Base-by-base conservation (phyloP, 2,797 vertebrate species). In the Phrynocephalus guinanensis region DNA sequence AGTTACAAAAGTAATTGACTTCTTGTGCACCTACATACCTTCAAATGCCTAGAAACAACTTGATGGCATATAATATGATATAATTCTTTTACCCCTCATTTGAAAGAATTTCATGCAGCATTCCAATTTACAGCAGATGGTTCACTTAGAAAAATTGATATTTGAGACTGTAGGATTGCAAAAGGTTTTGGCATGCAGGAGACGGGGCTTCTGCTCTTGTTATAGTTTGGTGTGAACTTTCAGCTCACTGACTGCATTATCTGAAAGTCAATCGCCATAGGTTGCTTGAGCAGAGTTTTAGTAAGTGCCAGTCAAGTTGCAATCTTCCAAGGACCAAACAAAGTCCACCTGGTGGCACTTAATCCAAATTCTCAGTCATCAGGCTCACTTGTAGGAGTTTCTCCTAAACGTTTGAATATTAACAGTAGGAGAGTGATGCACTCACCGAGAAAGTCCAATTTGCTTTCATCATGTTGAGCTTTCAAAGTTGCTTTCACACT, bases 401-500 rank as follows among this genome's bases (percentile, higher is more conserved):
- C 71, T 71, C 28, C 38, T 66, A 73, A 75, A 38, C 38, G 68
- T 52, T 50, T 50, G 22, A 78, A 1, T 77, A 60, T 33, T 88
- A 28, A 44, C 44, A 67, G 26, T 38, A 70, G 28, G 48, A 83
- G 52, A 77, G 60, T 66, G 8, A 72, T 67, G 15, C 44, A 52
- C 28, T 63, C 24, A 15, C 84, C 33, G 48, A 50, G 38, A 77
- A 90, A 66, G 87, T 77, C 44, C 75, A 86, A 68, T 76, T 86
- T 83, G 26, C 73, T 83, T 86, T 91, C 91, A 92, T 91, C 83
- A 91, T 82, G 63, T 84, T 50, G 87, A 90, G 86, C 89, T 95
- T 94, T 93, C 82, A 94, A 91, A 90, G 91, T 83, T 91, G 87
- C 90, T 94, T 95, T 93, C 91, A 83, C 83, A 88, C 73, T 88